Percentiles rank a stretch among this genome's conserved stretches.
Evolutionary conservation across 2,797 vertebrate species (phyloP).

Genomic region (Eupleurogrammus muticus): DNA sequence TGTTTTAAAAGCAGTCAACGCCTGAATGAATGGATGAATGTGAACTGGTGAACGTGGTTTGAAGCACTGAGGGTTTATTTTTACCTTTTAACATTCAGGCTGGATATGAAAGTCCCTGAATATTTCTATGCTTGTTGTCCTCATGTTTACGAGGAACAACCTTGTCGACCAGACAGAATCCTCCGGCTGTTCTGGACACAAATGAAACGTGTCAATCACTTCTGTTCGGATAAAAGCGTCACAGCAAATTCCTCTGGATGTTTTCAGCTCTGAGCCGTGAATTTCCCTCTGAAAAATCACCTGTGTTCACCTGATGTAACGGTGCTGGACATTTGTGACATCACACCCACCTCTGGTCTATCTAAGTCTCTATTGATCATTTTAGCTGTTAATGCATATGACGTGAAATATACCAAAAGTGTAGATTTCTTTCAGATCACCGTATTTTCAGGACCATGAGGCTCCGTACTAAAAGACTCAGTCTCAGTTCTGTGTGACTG

Average conservation of each 20-base stretch:
- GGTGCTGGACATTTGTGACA: no score
- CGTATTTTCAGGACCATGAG: not conserved
- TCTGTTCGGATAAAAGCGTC: slow-evolving; percentile 20
- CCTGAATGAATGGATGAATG: no score
- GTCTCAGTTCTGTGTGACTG: no score
- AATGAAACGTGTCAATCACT: slow-evolving; percentile 56
- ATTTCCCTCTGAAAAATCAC: slow-evolving; percentile 13
- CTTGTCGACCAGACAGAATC: slow-evolving; percentile 49
- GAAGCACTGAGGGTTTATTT: not conserved
- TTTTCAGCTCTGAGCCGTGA: slow-evolving; percentile 19
- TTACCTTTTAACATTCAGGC: not conserved
- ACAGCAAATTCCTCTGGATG: slow-evolving; percentile 8
- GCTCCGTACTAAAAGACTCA: no score
- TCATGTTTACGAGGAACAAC: slow-evolving; percentile 38
- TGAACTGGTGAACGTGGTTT: no score
- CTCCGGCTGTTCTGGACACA: slow-evolving; percentile 39
- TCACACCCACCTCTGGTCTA: no score
- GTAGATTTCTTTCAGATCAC: no score
- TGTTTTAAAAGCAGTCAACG: no score
- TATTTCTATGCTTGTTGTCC: slow-evolving; percentile 15
- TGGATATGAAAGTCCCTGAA: slow-evolving; percentile 4
- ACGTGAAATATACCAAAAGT: no score
- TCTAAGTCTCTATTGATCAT: no score
- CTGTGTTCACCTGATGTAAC: no score
- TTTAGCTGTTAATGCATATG: no score